A percentile compares a stretch with the other conserved stretches of the same genome.
These are phyloP conservation scores for Silurus lanzhouensis DNA, from an alignment of 2,797 vertebrate genomes.

Conservation along the genomic window DNA sequence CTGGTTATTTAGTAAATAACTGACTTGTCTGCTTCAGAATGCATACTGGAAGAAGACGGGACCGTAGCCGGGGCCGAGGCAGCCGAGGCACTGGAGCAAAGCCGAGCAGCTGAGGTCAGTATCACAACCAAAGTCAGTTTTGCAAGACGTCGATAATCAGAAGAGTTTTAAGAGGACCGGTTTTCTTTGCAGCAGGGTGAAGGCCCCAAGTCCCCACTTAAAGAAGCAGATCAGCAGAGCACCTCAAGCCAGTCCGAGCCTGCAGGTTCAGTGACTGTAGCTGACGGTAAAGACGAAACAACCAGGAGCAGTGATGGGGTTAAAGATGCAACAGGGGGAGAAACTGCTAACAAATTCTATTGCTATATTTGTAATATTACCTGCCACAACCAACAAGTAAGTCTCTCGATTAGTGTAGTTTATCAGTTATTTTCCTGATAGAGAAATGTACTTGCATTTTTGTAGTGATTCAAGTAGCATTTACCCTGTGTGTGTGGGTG, in stretches of 20 bases:
- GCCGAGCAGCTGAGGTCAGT: conserved; percentile 62
- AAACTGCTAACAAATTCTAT: conserved; percentile 82
- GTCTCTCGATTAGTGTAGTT: conserved; percentile 5
- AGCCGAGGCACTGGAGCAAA: conserved; percentile 60
- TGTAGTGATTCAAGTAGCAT: neutral
- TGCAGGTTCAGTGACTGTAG: conserved; percentile 66
- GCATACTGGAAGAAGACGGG: conserved; percentile 58
- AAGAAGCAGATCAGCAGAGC: conserved; percentile 77
- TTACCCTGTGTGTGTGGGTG: neutral
- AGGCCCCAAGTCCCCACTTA: conserved; percentile 70
- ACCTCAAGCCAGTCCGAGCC: conserved; percentile 77
- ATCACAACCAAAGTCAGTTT: neutral
- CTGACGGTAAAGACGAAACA: conserved; percentile 58
- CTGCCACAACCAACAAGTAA: conserved; percentile 90
- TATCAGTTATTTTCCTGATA: neutral
- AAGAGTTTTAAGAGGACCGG: neutral
- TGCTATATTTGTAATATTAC: conserved; percentile 94
- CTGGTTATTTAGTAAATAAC: neutral
- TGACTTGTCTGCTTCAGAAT: conserved; percentile 53
- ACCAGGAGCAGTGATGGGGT: conserved; percentile 45
- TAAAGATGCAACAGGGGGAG: conserved; percentile 61
- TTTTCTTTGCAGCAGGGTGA: conserved; percentile 66
- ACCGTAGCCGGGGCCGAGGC: conserved; percentile 50
- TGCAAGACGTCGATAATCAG: neutral
- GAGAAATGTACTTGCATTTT: neutral